phyloP scores from a whole-genome alignment of 2,113 vertebrate genomes.

The Cyrtonyx montezumae region DNA sequence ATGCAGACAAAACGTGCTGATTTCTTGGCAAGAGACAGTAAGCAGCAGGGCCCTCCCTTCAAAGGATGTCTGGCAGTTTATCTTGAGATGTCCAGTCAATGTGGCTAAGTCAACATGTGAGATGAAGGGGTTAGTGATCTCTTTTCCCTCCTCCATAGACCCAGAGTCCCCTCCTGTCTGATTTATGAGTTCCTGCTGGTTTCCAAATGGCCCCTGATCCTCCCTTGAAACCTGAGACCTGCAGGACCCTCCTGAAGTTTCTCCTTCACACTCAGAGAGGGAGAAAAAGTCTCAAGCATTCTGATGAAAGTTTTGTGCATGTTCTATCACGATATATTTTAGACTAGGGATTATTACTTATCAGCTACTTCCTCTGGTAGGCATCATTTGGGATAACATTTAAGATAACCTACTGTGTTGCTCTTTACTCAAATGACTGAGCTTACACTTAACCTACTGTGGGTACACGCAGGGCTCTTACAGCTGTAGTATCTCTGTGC shows the following conservation, averaged over 20 bases:
- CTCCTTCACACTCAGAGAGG: neutral
- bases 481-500: neutral
- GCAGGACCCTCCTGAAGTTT: neutral
- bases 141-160: neutral
- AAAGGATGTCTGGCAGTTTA: conserved; percentile 31
- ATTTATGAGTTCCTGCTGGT: conserved; percentile 58
- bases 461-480: neutral
- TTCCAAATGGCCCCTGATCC: conserved; percentile 12
- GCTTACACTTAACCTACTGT: neutral
- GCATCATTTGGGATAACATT: neutral
- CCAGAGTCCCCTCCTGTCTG: neutral
- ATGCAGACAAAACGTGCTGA: neutral
- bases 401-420: neutral
- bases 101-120: conserved; percentile 29
- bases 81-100: neutral
- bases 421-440: neutral
- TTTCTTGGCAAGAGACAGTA: neutral
- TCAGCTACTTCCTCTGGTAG: neutral
- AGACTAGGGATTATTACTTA: rapidly evolving
- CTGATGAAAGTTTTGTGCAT: neutral
- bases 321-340: rapidly evolving
- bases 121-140: conserved; percentile 45
- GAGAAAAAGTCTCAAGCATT: neutral
- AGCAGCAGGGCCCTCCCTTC: conserved; percentile 30
- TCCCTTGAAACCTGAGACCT: conserved; percentile 49